Evolutionary conservation across 2,797 vertebrate genomes (phyloP).

Genomic region (Sebastes matsubarae): DNA sequence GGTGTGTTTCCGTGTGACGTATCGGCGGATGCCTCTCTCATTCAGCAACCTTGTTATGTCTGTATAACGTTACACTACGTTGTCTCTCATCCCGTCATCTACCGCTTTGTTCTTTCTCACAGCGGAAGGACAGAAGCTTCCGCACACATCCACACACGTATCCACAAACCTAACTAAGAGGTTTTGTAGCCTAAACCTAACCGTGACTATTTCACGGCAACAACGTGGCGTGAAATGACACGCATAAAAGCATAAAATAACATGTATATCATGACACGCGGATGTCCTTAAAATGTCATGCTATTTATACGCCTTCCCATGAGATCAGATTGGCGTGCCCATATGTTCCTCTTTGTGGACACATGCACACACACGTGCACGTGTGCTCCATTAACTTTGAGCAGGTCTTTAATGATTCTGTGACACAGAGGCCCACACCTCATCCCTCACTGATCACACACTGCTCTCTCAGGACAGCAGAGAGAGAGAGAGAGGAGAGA

Average conservation of each 20-base stretch:
- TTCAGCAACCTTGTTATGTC: no score
- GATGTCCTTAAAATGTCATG: neutral
- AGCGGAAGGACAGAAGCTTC: no score
- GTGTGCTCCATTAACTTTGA: conserved; percentile 40
- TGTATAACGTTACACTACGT: no score
- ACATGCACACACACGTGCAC: neutral
- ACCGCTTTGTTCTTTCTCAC: no score
- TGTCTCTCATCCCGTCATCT: no score
- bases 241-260: neutral
- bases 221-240: no score
- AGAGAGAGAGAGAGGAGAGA: neutral
- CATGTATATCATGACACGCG: neutral
- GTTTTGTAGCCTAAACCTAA: no score
- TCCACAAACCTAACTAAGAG: no score
- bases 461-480: conserved; percentile 9
- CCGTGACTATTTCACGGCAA: no score
- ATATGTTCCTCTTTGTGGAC: neutral
- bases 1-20: no score
- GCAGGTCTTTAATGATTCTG: conserved; percentile 50
- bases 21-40: no score
- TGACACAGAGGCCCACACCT: conserved; percentile 52
- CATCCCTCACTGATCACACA: conserved; percentile 44
- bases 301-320: neutral
- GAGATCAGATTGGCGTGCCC: neutral
- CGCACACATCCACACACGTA: no score